Conservation (phyloP, 2,113 vertebrate genomes). For the Clarias gariepinus region DNA sequence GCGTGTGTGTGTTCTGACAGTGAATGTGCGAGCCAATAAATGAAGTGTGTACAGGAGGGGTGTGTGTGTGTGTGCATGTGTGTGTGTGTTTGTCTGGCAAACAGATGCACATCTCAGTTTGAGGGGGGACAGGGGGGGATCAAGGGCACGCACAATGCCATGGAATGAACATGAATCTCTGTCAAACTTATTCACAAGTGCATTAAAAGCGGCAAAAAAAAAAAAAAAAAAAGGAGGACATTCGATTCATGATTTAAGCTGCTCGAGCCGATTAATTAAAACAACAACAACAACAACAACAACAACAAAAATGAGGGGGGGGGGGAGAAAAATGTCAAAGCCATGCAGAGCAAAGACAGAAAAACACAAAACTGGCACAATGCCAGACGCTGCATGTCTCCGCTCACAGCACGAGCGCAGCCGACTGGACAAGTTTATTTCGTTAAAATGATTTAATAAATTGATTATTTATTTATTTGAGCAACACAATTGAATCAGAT, state of each 20-base stretch:
- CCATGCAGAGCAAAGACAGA: background rate
- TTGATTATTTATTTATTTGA: conserved; percentile 19
- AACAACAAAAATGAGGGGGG: background rate
- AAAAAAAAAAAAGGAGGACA: conserved; percentile 2
- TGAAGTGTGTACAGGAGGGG: conserved; percentile 37
- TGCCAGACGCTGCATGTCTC: conserved; percentile 29
- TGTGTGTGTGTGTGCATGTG: conserved; percentile 21
- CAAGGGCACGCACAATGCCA: conserved; percentile 39
- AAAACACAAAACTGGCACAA: conserved; percentile 31
- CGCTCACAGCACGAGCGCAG: background rate
- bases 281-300: conserved; percentile 3
- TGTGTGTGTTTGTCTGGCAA: conserved; percentile 42
- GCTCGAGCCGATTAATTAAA: conserved; percentile 25
- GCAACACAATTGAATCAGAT: background rate
- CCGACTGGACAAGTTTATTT: conserved; percentile 14
- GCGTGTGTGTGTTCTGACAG: conserved; percentile 38
- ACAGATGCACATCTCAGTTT: conserved; percentile 45
- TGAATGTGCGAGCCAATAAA: conserved; percentile 34
- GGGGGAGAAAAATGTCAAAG: background rate
- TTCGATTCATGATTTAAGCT: background rate
- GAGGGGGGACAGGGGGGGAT: conserved; percentile 16
- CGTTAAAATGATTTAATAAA: conserved; percentile 3
- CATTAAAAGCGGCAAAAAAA: conserved; percentile 24
- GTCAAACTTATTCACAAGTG: conserved; percentile 35
- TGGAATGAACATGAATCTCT: conserved; percentile 45